Evolutionary conservation across 2,797 vertebrate species (phyloP).

Genomic region (Siniperca obscura): DNA sequence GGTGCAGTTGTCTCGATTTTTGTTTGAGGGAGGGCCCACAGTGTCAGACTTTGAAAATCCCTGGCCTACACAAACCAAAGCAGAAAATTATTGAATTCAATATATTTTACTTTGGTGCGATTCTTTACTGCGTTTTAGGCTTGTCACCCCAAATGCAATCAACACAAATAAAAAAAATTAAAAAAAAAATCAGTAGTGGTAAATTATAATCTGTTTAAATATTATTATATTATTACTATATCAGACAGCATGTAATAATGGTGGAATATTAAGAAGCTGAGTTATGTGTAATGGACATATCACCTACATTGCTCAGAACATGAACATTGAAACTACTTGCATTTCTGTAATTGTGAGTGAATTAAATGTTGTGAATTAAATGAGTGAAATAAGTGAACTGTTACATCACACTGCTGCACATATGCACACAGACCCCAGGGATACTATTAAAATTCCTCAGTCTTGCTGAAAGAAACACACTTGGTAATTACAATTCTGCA

Average conservation of each 20-base stretch:
- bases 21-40: too few species aligned
- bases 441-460: slow-evolving; percentile 61
- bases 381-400: slow-evolving; percentile 35
- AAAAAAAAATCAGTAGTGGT: neutral
- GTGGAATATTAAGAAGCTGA: neutral
- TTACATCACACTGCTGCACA: slow-evolving; percentile 54
- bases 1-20: neutral
- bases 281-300: too few species aligned
- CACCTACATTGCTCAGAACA: neutral
- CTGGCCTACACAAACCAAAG: neutral
- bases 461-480: slow-evolving; percentile 48
- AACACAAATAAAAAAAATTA: neutral
- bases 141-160: neutral
- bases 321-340: neutral
- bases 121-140: slow-evolving; percentile 3
- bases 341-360: too few species aligned
- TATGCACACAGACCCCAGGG: slow-evolving; percentile 58
- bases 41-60: neutral
- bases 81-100: neutral
- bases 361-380: too few species aligned
- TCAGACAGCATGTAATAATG: neutral
- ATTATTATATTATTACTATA: neutral
- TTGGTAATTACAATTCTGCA: slow-evolving; percentile 54
- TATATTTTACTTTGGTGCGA: neutral
- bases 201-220: neutral